phyloP scores from a whole-genome alignment of 1,140 invertebrate species.

The Brachionus manjavacas region DNA sequence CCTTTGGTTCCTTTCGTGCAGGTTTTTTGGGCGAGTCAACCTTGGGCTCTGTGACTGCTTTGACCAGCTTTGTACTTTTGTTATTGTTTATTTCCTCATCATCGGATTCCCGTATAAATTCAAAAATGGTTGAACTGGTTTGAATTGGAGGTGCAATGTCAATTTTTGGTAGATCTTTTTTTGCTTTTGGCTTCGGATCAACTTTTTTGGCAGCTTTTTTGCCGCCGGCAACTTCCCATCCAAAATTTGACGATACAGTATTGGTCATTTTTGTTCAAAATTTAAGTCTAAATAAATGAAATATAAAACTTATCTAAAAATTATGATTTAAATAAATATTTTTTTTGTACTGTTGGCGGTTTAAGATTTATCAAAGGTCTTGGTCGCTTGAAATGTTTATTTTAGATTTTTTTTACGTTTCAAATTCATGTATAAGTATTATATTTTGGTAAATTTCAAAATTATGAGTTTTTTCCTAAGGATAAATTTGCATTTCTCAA shows the following conservation, averaged over 20 bases:
- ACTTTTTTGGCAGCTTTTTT: conserved; percentile 4
- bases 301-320: neutral
- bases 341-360: conserved; percentile 32
- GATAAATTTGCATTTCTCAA: neutral
- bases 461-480: neutral
- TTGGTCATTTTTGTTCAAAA: conserved; percentile 1
- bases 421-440: neutral
- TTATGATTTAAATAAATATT: neutral
- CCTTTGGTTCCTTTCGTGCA: neutral
- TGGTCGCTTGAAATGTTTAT: conserved; percentile 6
- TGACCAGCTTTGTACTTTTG: neutral
- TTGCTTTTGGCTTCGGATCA: neutral
- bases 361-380: conserved; percentile 14
- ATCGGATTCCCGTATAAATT: neutral
- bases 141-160: neutral
- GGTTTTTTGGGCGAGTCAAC: conserved; percentile 6
- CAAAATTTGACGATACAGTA: neutral
- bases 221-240: conserved; percentile 13
- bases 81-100: conserved; percentile 36
- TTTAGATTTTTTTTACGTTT: neutral
- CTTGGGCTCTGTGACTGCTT: neutral
- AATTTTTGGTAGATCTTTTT: conserved; percentile 1
- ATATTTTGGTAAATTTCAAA: neutral
- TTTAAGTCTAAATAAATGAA: neutral
- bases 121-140: neutral